Base-by-base conservation (phyloP, 2,888 invertebrate genomes). In the Crossocerus cetratus region DNA sequence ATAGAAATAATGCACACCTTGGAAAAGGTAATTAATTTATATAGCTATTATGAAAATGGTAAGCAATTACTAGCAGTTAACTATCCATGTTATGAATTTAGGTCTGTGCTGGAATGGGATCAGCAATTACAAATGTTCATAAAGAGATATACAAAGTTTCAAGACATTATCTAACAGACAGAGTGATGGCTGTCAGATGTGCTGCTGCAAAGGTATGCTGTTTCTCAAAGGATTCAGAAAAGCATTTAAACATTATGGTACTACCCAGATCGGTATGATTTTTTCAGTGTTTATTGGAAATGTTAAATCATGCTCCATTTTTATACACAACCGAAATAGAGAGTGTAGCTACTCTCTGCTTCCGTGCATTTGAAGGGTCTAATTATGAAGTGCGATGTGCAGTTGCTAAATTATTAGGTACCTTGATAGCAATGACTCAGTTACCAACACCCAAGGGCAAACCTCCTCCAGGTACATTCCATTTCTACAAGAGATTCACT, bases 1-100 rank as follows among this genome's bases (percentile, higher is more conserved):
- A 96, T 98, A 82, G 99, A 99, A 92, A 98, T 99, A 72, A 98
- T 99, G 97, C 93, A 96, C 75, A 99, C 99, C 0, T 92, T 99
- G 82, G 97, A 98, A 90, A 99, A 98, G 93, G 96, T 98, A 91
- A 79, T 32, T 63, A 62, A 56, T 4, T 8, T 58, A 57, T 42
- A 57, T 53, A 18, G 20, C 22, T 11, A 61, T 16, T 16, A n/a
- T 53, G 42, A 45, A 2, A 59, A 67, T 32, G 2, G 42, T 45
- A 18, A 16, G 20, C n/a, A 2, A 54, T 21, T 42, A 5, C 4
- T 32, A 11, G 49, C 16, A n/a, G 45, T 62, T 54, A 21, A 20
- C n/a, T 60, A 78, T 66, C 56, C 18, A 57, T 61, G 57, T n/a
- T 72, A 13, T 42, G 5, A 54, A 59, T 68, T 45, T 78, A 94